Evolutionary conservation across 2,888 invertebrate genomes (phyloP), one percentile per base, ranked within the genome.

Genomic region (Pterostichus niger): DNA sequence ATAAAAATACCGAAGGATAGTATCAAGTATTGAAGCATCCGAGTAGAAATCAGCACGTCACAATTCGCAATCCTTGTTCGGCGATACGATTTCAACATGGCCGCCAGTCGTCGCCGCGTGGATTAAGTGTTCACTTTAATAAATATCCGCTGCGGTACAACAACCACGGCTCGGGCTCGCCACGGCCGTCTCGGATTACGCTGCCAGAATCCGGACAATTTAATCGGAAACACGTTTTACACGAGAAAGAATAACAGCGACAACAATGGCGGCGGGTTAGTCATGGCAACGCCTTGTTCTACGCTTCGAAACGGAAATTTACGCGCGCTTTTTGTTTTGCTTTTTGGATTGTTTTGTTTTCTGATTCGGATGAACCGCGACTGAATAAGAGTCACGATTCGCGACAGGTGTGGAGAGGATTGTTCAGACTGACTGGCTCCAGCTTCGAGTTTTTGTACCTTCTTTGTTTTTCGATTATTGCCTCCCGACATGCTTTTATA

Each of bases 101-200:
- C 56, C 64, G 64, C 31, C 13, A 11, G 79, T 31, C 64, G 46
- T 40, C 11, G 46, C 10, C 24, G 64, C 31, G 10, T 56, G 82
- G 82, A 75, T 82, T 75, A 82, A 82, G 61, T 82, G 82, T 75
- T 49, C 75, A 75, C 46, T 82, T 75, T 82, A 82, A 82, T 82
- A 82, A 82, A 82, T 82, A 82, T 82, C 81, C 56, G 81, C 49
- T 33, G 46, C 11, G 40, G 40, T 40, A 40, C 40, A 40, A 40
- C 40, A 6, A 40, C 40, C 9, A 6, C 2, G 3, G 40, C 40
- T 49, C 44, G 33, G 44, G 24, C 64, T 33, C 31, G 52, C 46
- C 75, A 54, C 75, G 56, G 77, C 35, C 56, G 77, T 77, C 77
- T 77, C 77, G 77, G 77, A 77, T 77, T 77, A 77, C 77, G 49